Conservation (phyloP, 2,888 invertebrate species). For the Drosophila maculinotata region DNA sequence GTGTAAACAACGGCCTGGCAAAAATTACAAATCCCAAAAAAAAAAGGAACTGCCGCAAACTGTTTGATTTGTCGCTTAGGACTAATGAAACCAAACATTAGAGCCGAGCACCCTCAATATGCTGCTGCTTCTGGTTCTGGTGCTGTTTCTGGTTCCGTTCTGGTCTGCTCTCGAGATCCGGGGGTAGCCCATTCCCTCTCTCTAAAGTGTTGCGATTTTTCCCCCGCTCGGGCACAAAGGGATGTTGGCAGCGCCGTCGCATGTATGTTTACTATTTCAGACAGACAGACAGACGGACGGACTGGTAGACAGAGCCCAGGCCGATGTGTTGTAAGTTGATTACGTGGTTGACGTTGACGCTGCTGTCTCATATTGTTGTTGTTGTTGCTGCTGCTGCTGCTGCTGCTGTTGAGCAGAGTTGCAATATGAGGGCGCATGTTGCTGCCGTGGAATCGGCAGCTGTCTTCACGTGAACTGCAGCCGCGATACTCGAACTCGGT, state of each 20-base stretch:
- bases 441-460: slow-evolving; percentile 63
- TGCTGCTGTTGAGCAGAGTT: slow-evolving; percentile 33
- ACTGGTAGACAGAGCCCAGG: slow-evolving; percentile 21
- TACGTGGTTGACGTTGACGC: slow-evolving; percentile 77
- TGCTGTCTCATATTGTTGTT: slow-evolving; percentile 51
- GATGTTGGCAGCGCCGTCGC: slow-evolving; percentile 32
- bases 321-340: slow-evolving; percentile 72
- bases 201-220: slow-evolving; percentile 64
- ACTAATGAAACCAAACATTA: slow-evolving; percentile 81
- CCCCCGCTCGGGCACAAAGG: slow-evolving; percentile 38
- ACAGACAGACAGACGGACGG: slow-evolving; percentile 12
- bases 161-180: slow-evolving; percentile 26
- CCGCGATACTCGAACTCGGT: slow-evolving; percentile 54
- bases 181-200: slow-evolving; percentile 38
- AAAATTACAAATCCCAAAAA: slow-evolving; percentile 33
- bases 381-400: slow-evolving; percentile 10
- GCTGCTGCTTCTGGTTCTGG: slow-evolving; percentile 28
- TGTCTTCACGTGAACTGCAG: slow-evolving; percentile 65
- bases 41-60: slow-evolving; percentile 75
- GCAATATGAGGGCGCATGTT: slow-evolving; percentile 74
- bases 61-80: slow-evolving; percentile 82
- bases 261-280: slow-evolving; percentile 50
- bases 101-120: slow-evolving; percentile 53
- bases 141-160: slow-evolving; percentile 40
- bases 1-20: slow-evolving; percentile 68